Conservation (phyloP, 1,140 invertebrate species). For the Thaumetopoea pityocampa region DNA sequence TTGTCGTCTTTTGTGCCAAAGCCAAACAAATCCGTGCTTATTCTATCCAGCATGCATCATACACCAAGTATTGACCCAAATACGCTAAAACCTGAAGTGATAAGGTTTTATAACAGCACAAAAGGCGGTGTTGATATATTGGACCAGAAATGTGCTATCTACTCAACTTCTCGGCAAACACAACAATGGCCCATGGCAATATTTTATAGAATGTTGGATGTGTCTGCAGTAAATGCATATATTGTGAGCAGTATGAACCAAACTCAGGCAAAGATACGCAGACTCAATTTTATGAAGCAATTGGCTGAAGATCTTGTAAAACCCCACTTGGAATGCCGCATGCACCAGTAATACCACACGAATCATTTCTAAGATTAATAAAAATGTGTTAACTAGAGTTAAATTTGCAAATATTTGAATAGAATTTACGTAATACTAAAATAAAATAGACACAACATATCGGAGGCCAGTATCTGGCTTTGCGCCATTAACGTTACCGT, state of each 20-base stretch:
- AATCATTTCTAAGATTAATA: no score
- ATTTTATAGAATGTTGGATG: conserved; percentile 21
- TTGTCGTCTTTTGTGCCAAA: conserved; percentile 27
- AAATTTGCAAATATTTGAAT: no score
- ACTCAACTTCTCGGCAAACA: conserved; percentile 17
- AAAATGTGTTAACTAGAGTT: no score
- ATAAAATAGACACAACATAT: no score
- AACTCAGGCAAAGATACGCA: conserved; percentile 12
- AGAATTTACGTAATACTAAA: no score
- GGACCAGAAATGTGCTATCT: conserved; percentile 16
- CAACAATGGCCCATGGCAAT: conserved; percentile 16
- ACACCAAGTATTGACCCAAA: conserved; percentile 5
- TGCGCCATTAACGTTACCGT: no score
- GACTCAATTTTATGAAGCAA: conserved; percentile 17
- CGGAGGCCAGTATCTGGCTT: no score
- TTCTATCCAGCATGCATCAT: conserved; percentile 25
- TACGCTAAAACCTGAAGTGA: conserved; percentile 11
- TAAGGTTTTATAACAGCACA: conserved; percentile 13
- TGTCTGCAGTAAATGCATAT: conserved; percentile 17
- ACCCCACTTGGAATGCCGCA: no score
- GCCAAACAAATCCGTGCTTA: conserved; percentile 20
- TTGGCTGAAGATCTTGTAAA: no score
- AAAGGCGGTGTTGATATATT: conserved; percentile 10
- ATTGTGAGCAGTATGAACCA: conserved; percentile 11
- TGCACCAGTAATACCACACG: no score